A percentile compares a stretch with the other conserved stretches of the same genome.
These are phyloP conservation scores for Mycteria americana DNA, from an alignment of 2,797 vertebrate genomes.

Conservation along the genomic window DNA sequence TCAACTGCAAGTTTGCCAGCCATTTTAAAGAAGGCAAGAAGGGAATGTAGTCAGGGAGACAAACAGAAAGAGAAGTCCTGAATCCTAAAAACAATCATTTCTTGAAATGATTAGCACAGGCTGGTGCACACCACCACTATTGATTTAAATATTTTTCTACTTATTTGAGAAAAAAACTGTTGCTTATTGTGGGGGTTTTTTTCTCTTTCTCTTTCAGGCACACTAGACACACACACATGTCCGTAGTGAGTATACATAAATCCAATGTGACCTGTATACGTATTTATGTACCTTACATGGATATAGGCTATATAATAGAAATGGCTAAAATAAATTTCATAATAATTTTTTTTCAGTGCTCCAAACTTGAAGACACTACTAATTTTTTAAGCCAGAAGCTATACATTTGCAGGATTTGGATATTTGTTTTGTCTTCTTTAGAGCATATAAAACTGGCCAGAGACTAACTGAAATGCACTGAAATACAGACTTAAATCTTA, in stretches of 20 bases:
- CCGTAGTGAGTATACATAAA: accelerated
- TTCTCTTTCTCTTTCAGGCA: not conserved
- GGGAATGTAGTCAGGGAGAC: not conserved
- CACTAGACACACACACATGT: accelerated
- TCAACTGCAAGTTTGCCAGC: not conserved
- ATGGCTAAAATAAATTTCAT: not conserved
- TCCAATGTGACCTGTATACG: not conserved
- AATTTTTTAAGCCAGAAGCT: not conserved
- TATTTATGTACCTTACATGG: not conserved
- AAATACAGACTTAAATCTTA: not conserved
- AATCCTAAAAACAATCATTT: not conserved
- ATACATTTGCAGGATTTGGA: not conserved
- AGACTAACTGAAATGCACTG: not conserved
- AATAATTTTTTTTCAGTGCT: not conserved
- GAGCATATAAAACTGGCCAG: not conserved
- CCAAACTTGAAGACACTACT: not conserved
- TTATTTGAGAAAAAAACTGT: not conserved
- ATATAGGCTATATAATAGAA: not conserved
- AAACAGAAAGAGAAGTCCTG: not conserved
- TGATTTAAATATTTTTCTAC: not conserved
- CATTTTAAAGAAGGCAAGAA: not conserved
- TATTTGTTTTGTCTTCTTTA: not conserved
- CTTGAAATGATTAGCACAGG: not conserved
- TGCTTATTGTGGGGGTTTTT: not conserved
- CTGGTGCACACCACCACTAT: not conserved